Evolutionary conservation across 2,888 invertebrate species (phyloP).

Genomic region (Ernsta delagoae): DNA sequence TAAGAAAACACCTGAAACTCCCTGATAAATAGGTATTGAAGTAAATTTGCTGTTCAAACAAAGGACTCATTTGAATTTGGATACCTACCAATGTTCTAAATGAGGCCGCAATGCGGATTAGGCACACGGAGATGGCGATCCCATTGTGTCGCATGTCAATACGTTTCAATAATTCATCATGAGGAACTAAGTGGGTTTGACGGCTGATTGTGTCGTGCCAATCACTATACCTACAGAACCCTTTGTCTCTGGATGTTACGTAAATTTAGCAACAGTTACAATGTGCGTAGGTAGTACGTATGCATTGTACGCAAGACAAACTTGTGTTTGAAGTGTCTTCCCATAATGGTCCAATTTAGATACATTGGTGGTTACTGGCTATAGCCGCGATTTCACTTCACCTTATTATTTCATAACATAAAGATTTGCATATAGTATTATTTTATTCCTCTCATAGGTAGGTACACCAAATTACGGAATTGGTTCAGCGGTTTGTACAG

Average conservation of each 20-base stretch:
- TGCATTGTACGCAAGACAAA: not conserved
- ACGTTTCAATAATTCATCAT: slow-evolving; percentile 64
- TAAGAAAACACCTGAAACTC: not conserved
- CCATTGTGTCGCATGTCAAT: slow-evolving; percentile 54
- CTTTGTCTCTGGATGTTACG: slow-evolving; percentile 14
- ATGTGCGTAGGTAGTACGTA: not conserved
- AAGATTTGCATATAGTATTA: no score
- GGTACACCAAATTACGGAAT: no score
- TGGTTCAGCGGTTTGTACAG: no score
- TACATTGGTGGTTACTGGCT: no score
- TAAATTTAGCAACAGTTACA: slow-evolving; percentile 11
- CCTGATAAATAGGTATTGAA: not conserved
- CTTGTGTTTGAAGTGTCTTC: no score
- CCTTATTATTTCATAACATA: no score
- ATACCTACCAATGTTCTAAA: slow-evolving; percentile 1
- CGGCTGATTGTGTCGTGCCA: slow-evolving; percentile 18
- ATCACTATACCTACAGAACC: slow-evolving; percentile 12
- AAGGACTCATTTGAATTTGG: not conserved
- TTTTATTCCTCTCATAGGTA: no score
- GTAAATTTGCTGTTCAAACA: not conserved
- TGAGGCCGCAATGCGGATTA: slow-evolving; percentile 43
- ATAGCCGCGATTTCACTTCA: no score
- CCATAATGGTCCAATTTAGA: no score
- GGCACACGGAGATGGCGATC: slow-evolving; percentile 39
- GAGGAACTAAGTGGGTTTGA: slow-evolving; percentile 50